Conservation (phyloP, 2,888 invertebrate genomes). For the Temnothorax unifasciatus region DNA sequence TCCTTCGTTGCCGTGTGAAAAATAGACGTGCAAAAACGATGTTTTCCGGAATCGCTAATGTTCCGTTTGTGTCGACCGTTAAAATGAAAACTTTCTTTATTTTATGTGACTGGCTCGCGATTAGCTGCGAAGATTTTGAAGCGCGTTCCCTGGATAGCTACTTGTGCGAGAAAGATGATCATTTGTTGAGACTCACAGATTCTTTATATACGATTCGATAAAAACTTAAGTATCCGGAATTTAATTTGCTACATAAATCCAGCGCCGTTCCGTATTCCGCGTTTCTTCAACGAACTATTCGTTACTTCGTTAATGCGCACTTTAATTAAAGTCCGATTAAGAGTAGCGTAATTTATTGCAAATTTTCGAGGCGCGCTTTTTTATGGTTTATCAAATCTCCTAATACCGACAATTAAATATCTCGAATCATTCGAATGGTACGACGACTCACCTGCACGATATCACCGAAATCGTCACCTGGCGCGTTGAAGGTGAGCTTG, state of each 20-base stretch:
- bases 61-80: neutral
- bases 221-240: slow-evolving; percentile 43
- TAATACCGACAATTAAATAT: neutral
- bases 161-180: slow-evolving; percentile 10
- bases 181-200: slow-evolving; percentile 1
- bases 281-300: slow-evolving; percentile 41
- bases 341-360: slow-evolving; percentile 33
- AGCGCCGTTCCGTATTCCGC: neutral
- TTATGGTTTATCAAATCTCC: neutral
- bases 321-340: slow-evolving; percentile 44
- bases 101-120: too few species aligned
- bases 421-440: neutral
- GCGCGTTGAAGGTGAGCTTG: slow-evolving; percentile 94
- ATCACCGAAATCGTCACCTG: slow-evolving; percentile 94
- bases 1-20: neutral
- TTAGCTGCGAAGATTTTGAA: neutral
- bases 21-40: neutral
- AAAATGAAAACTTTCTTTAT: slow-evolving; percentile 2
- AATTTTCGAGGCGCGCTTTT: slow-evolving; percentile 13
- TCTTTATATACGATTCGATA: slow-evolving; percentile 18
- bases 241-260: slow-evolving; percentile 51
- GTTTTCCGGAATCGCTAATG: slow-evolving; percentile 22
- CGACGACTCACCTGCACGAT: slow-evolving; percentile 91
- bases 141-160: neutral
- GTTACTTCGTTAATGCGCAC: slow-evolving; percentile 41